Evolutionary conservation across 2,113 vertebrate genomes (phyloP), one percentile per base, ranked within the genome.

Genomic region (Corynorhinus townsendii): DNA sequence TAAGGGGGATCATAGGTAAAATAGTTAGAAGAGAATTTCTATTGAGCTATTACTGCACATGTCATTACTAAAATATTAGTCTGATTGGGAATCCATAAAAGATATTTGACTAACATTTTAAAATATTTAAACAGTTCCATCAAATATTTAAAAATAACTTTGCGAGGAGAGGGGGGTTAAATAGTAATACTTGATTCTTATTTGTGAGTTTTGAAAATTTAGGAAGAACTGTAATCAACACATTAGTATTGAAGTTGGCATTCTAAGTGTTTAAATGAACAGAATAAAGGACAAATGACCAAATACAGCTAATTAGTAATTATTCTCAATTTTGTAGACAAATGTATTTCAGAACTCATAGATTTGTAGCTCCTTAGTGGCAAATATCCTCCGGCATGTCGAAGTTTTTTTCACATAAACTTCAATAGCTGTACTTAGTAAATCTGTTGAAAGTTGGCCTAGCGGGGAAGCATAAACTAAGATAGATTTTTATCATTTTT

Each of bases 61-160:
- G 38, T 71, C 49, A 90, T 72, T 90, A 68, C 17, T 91, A 56
- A 96, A 83, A 59, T 83, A 83, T 66, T 84, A 82, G 10, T 62
- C 19, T 90, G 52, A 80, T 66, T 79, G 88, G 45, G 2, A 96
- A 72, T 59, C 2, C 35, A 83, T 5, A 81, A 33, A 84, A 93
- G 35, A 49, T 43, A 62, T 79, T 93, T 52, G 20, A 76, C 26
- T 91, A 85, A 90, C 94, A 38, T 76, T 86, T 82, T 35, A 30
- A 52, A 30, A 84, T 3, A 64, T 38, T 45, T 56, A 1, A 77
- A 47, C 62, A 66, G 71, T 72, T 40, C 16, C 7, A 45, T 22
- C 3, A 72, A 64, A 66, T 4, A 66, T 88, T 64, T 62, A 47
- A 71, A 72, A 71, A 64, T 72, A 33, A 20, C 3, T 2, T 59